Percentiles rank a stretch among this genome's conserved stretches.
These are phyloP conservation scores for Megalopta genalis DNA, from an alignment of 1,140 invertebrate species.

Conservation along the genomic window DNA sequence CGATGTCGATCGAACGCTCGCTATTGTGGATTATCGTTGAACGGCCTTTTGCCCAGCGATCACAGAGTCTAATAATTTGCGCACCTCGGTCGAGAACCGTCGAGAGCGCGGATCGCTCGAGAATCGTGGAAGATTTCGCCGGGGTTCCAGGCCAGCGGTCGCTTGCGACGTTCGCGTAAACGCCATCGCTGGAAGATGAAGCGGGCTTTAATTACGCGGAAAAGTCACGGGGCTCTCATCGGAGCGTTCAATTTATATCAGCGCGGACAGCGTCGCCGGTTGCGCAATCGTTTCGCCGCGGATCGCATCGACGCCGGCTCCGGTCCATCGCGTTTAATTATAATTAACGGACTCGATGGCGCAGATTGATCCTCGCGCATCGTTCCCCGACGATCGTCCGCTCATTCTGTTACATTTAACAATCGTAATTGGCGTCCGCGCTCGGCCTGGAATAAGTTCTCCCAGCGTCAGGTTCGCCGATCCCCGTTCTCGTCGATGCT, in stretches of 20 bases:
- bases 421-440: too few relatives aligned
- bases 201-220: not conserved
- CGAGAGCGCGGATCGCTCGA: not conserved
- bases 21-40: too few relatives aligned
- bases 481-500: too few relatives aligned
- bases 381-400: not conserved
- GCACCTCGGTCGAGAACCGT: not conserved
- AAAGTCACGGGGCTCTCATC: slow-evolving; percentile 26
- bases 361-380: not conserved
- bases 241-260: slow-evolving; percentile 26
- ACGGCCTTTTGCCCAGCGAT: too few relatives aligned
- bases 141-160: too few relatives aligned
- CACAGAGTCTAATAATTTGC: not conserved
- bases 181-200: not conserved
- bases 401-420: not conserved
- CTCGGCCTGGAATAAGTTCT: too few relatives aligned
- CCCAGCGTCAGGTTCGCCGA: too few relatives aligned
- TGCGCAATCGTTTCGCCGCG: not conserved
- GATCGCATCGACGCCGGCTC: not conserved
- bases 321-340: slow-evolving; percentile 18
- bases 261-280: not conserved
- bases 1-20: too few relatives aligned
- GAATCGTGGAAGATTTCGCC: not conserved
- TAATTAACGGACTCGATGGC: slow-evolving; percentile 26
- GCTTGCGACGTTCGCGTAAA: not conserved